Conservation (phyloP, 2,113 vertebrate species). For the Nannospalax galili region DNA sequence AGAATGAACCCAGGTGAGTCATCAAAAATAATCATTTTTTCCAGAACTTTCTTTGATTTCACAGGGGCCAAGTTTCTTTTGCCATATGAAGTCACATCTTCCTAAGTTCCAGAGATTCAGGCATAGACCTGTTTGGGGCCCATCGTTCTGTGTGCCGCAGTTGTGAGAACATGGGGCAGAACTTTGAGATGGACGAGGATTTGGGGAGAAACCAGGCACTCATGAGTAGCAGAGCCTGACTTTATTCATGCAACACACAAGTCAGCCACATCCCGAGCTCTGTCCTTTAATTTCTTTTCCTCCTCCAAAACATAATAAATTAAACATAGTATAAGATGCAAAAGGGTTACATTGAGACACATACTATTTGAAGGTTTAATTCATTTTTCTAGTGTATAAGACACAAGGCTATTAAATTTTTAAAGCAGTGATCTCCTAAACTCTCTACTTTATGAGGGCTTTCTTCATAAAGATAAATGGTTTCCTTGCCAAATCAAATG, state of each 20-base stretch:
- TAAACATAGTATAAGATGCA: conserved; percentile 90
- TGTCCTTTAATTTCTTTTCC: conserved; percentile 76
- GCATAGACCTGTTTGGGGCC: neutral
- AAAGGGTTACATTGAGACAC: conserved; percentile 91
- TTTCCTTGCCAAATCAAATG: conserved; percentile 96
- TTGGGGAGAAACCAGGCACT: neutral
- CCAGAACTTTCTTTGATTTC: neutral
- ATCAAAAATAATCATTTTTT: neutral
- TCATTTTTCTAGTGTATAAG: conserved; percentile 91
- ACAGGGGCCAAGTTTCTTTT: neutral
- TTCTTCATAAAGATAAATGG: conserved; percentile 94
- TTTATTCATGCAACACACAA: conserved; percentile 65
- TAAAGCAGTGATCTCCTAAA: conserved; percentile 91
- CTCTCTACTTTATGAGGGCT: conserved; percentile 92
- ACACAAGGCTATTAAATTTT: conserved; percentile 93
- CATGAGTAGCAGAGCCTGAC: neutral
- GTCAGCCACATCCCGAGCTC: conserved; percentile 66
- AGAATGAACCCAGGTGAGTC: neutral
- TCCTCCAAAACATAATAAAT: conserved; percentile 85
- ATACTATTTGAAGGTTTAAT: conserved; percentile 92
- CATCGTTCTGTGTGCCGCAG: neutral
- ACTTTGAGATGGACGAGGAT: neutral
- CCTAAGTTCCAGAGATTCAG: neutral
- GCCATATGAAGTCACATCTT: neutral
- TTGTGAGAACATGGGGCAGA: neutral